Evolutionary conservation across 2,113 vertebrate genomes (phyloP).

Genomic region (Myiozetetes cayanensis): DNA sequence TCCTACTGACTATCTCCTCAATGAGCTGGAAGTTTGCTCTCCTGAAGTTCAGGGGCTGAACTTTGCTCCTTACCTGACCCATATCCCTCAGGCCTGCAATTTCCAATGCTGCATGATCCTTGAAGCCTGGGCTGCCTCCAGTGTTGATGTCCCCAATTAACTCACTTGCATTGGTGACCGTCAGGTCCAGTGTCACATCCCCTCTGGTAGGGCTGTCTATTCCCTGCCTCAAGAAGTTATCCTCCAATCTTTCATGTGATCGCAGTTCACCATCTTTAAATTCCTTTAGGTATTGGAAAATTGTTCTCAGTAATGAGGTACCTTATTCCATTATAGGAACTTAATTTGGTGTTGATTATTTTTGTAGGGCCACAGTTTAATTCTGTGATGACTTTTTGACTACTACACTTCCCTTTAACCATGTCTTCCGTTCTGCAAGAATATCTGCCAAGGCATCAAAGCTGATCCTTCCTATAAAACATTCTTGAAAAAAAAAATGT

Average conservation of each 20-base stretch:
- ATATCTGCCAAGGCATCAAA: not conserved
- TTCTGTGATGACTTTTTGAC: not conserved
- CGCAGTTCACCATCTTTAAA: not conserved
- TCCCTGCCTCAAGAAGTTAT: not conserved
- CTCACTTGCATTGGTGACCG: not conserved
- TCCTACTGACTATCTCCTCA: not conserved
- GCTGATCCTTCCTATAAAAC: not conserved
- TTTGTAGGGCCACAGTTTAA: not conserved
- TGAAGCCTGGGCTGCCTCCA: not conserved
- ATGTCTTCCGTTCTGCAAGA: not conserved
- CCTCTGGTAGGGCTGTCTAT: not conserved
- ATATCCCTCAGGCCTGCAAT: not conserved
- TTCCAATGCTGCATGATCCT: not conserved
- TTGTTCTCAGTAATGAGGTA: not conserved
- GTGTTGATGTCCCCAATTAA: not conserved
- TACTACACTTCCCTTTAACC: not conserved
- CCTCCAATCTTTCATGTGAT: not conserved
- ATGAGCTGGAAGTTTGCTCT: not conserved
- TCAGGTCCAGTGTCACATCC: not conserved
- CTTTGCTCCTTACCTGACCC: not conserved
- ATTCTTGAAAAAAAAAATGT: not conserved
- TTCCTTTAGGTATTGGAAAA: not conserved
- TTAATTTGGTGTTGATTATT: not conserved
- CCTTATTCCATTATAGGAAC: not conserved
- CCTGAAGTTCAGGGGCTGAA: not conserved